Base-by-base conservation (phyloP, 2,113 vertebrate genomes). In the Dendrocopos noguchii region DNA sequence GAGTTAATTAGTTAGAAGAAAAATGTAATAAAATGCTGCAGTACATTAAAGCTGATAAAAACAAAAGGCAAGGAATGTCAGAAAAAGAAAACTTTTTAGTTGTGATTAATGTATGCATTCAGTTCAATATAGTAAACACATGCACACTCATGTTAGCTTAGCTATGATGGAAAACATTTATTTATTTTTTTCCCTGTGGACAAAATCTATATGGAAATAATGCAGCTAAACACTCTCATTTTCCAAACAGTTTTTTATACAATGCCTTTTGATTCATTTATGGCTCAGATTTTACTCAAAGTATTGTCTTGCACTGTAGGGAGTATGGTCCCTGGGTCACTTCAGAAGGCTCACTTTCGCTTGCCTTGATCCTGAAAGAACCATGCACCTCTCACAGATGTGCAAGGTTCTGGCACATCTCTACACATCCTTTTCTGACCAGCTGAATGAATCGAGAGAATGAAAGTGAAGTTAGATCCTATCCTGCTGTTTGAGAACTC, bases 251-350 rank as follows among this genome's bases (percentile, higher is more conserved):
- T 13, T 39, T 64, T 87, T 61, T 36, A 56, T 12, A 4, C 12
- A 27, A 7, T 31, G 18, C 7, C 2, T 95, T 91, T 68, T 31
- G 67, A 53, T 81, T 44, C 1, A 20, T 65, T 68, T 65, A 28
- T 82, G 15, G 34, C 33, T 84, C 50, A 60, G 10, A 50, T 66
- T 71, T 84, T 33, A 47, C 44, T 46, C 2, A 1, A 60, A 81
- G 8, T 61, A 17, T 8, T 72, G 50, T 33, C 33, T 22, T 15
- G 4, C 52, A 4, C 14, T 52, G 17, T 24, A 47, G 12, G 21
- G 10, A 50, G 6, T 61, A 3, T 8, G 7, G 17, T 28, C 24
- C 14, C 27, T 10, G 4, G 9, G 12, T 44, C 1, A 0, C 29
- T 74, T 52, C 46, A 90, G 34, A 61, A 93, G n/a, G 2, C 9